Evolutionary conservation across 2,888 invertebrate species (phyloP), one percentile per base, ranked within the genome.

Genomic region (Drosophila buzzatii): DNA sequence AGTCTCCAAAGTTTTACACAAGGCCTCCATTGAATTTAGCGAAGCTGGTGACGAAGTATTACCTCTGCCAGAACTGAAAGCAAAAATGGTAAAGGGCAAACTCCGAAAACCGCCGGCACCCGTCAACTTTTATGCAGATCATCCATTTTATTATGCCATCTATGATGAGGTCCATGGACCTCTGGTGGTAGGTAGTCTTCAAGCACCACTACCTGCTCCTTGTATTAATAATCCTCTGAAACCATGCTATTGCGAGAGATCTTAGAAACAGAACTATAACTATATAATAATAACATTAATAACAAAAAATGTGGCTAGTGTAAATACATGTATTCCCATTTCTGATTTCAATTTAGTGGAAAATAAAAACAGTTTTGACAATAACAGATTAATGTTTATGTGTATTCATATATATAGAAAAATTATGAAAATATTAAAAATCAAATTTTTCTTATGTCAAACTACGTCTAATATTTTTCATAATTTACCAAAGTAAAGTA

Each of bases 11-110:
- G 96, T 96, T 1, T 27, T 59, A 6, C 59, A 59, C 10, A 59
- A 59, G 23, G 47, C 47, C 1, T 49, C 9, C 18, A 59, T 59
- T 9, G 59, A 59, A 39, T 39, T 59, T 2, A 31, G 37, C 18
- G 59, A 98, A 90, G 96, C 96, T 91, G 97, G 98, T 0, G 96
- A 96, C 2, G 97, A 97, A 91, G 97, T 97, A 0, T 96, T 39
- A 1, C 97, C 33, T 97, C 97, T 0, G 96, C 96, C 97, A 18
- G 64, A 47, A 39, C 44, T 10, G 7, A 31, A 31, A 2, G 5
- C 7, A 2, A 23, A 4, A 2, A 49, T 39, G 3, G 41, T 23
- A 0, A 41, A n/a, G 18, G 41, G 20, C 20, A 47, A n/a, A 20
- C 27, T 52, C 12, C 44, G 45, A 9, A 18, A 41, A 3, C 41